Percentiles rank a stretch among this genome's conserved stretches.
Conservation (phyloP, 2,888 invertebrate genomes). For the Pachycephus smyrnensis region DNA sequence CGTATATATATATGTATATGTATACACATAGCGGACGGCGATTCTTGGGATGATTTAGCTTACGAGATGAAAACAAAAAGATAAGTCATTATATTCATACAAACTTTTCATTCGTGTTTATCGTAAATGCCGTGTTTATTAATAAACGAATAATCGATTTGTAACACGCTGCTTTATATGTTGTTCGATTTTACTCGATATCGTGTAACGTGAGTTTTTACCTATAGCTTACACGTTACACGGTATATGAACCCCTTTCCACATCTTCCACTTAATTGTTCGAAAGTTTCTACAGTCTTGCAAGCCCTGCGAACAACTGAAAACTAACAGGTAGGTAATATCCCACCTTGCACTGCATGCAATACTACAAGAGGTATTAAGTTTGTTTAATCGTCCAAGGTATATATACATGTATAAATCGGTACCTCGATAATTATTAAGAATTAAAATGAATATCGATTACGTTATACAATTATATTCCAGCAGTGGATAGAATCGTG, state of each 20-base stretch:
- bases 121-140: constrained; percentile 52
- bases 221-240: not conserved
- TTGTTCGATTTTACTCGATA: not conserved
- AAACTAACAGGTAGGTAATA: not conserved
- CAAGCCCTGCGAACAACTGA: not conserved
- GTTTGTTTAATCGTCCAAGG: not conserved
- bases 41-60: not conserved
- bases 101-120: constrained; percentile 45
- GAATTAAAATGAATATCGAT: not conserved
- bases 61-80: not conserved
- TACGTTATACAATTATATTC: not conserved
- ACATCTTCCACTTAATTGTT: not conserved
- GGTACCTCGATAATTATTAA: not conserved
- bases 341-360: not conserved
- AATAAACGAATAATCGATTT: constrained; percentile 54
- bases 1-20: no score
- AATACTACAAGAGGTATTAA: not conserved
- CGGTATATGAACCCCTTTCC: not conserved
- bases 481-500: not conserved
- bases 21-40: not conserved
- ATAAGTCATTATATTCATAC: constrained; percentile 42
- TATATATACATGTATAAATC: not conserved
- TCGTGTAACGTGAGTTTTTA: not conserved
- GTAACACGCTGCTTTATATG: constrained; percentile 18
- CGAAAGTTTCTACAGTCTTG: not conserved